Conservation (phyloP, 2,797 vertebrate species). For the Paratrypauchen microcephalus region DNA sequence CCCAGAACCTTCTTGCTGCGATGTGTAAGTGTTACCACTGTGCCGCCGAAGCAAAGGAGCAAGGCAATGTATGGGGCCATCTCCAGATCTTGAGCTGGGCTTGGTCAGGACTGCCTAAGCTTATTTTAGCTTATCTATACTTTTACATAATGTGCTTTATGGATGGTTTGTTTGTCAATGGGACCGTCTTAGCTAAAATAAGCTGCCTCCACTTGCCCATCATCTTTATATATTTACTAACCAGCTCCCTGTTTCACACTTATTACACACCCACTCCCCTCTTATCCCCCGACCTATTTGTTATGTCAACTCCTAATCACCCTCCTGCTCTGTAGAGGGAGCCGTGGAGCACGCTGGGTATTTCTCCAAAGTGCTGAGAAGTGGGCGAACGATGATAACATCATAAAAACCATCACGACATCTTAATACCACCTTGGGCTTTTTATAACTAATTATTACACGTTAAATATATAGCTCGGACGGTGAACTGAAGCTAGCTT, state of each 20-base stretch:
- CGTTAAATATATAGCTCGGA: slow-evolving; percentile 57
- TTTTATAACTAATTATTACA: slow-evolving; percentile 71
- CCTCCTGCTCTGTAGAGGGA: slow-evolving; percentile 22
- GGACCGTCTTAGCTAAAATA: too few relatives aligned
- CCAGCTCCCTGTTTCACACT: slow-evolving; percentile 54
- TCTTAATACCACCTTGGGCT: slow-evolving; percentile 63
- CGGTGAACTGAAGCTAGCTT: slow-evolving; percentile 32
- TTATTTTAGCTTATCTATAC: too few relatives aligned
- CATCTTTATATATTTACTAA: slow-evolving; percentile 16
- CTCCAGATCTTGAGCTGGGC: too few relatives aligned
- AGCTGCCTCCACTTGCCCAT: neutral
- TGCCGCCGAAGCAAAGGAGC: too few relatives aligned
- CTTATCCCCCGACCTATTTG: slow-evolving; percentile 67
- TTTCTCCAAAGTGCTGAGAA: slow-evolving; percentile 47
- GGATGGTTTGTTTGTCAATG: too few relatives aligned
- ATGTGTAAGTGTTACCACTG: too few relatives aligned
- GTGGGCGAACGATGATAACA: slow-evolving; percentile 60
- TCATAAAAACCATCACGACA: slow-evolving; percentile 66
- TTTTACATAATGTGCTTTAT: too few relatives aligned
- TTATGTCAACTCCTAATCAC: slow-evolving; percentile 72
- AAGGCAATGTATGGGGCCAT: too few relatives aligned
- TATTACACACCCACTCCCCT: slow-evolving; percentile 41
- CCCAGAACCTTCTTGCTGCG: too few relatives aligned
- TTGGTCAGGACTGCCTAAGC: too few relatives aligned
- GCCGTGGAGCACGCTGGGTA: slow-evolving; percentile 24